A percentile compares a stretch with the other conserved stretches of the same genome.
These are phyloP conservation scores for Hylaeus volcanicus DNA, from an alignment of 1,140 invertebrate genomes.

Conservation along the genomic window DNA sequence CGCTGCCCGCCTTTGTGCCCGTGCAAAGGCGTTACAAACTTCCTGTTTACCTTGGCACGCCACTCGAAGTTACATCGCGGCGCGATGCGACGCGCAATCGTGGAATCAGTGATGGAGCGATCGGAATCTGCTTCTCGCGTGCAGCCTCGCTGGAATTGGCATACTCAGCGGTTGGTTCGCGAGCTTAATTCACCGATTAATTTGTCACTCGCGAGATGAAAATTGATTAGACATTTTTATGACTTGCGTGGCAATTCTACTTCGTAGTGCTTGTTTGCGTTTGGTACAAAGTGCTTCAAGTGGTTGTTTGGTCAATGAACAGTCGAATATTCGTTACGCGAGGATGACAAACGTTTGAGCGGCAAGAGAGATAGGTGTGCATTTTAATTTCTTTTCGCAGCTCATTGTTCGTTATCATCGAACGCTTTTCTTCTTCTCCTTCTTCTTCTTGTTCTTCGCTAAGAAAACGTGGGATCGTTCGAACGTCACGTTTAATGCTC, in stretches of 20 bases:
- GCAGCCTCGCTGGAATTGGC: not conserved
- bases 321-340: conserved; percentile 42
- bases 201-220: not conserved
- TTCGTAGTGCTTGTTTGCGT: no score
- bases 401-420: conserved; percentile 60
- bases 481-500: conserved; percentile 61
- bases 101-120: not conserved
- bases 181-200: not conserved
- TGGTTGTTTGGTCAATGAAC: conserved; percentile 4
- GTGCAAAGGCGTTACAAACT: not conserved
- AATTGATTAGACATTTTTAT: no score
- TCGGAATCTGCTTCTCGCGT: not conserved
- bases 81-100: not conserved
- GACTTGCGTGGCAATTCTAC: no score
- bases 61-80: not conserved
- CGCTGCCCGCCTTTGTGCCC: not conserved
- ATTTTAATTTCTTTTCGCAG: conserved; percentile 55
- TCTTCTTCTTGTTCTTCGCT: not conserved
- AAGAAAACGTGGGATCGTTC: conserved; percentile 56
- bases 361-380: not conserved
- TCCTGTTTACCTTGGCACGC: conserved; percentile 2
- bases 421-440: not conserved
- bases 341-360: no score
- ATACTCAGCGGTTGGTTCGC: not conserved
- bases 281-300: no score